Percentiles rank a stretch among this genome's conserved stretches.
These are phyloP conservation scores for Martes martes DNA, from an alignment of 2,113 vertebrate genomes.

Conservation along the genomic window DNA sequence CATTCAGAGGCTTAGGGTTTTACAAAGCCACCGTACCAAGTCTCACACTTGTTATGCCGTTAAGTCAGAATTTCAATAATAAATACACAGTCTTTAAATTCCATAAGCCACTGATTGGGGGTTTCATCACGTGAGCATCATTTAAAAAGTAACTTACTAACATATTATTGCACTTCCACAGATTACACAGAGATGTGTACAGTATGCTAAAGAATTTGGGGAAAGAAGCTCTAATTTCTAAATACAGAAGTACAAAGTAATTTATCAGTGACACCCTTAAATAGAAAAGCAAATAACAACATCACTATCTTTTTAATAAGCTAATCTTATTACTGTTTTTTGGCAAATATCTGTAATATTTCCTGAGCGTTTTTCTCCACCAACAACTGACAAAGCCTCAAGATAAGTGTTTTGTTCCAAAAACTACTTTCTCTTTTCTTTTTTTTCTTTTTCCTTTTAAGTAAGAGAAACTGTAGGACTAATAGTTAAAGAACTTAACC, in stretches of 20 bases:
- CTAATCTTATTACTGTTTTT: constrained; percentile 81
- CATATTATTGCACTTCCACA: constrained; percentile 84
- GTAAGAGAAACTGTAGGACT: constrained; percentile 70
- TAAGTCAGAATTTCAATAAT: constrained; percentile 68
- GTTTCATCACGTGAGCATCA: constrained; percentile 67
- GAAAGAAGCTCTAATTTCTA: constrained; percentile 66
- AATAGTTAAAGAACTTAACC: constrained; percentile 77
- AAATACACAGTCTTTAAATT: constrained; percentile 74
- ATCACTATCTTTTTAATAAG: constrained; percentile 75
- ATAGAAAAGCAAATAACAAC: constrained; percentile 79
- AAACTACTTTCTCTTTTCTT: constrained; percentile 51
- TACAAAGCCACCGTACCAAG: constrained; percentile 55
- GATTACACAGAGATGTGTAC: constrained; percentile 74
- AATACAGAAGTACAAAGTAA: constrained; percentile 73
- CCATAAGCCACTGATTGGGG: constrained; percentile 69
- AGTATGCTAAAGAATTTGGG: constrained; percentile 77
- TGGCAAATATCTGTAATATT: constrained; percentile 82
- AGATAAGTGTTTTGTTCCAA: constrained; percentile 61
- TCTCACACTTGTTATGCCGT: constrained; percentile 65
- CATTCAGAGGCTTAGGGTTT: constrained; percentile 21
- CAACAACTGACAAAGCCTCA: constrained; percentile 75
- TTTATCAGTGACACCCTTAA: constrained; percentile 75
- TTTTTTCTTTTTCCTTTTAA: constrained; percentile 46
- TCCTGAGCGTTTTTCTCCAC: constrained; percentile 84
- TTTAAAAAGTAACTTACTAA: constrained; percentile 77